A percentile compares a stretch with the other conserved stretches of the same genome.
These are phyloP conservation scores for Plebejus melissa DNA, from an alignment of 2,888 invertebrate species.

Conservation along the genomic window DNA sequence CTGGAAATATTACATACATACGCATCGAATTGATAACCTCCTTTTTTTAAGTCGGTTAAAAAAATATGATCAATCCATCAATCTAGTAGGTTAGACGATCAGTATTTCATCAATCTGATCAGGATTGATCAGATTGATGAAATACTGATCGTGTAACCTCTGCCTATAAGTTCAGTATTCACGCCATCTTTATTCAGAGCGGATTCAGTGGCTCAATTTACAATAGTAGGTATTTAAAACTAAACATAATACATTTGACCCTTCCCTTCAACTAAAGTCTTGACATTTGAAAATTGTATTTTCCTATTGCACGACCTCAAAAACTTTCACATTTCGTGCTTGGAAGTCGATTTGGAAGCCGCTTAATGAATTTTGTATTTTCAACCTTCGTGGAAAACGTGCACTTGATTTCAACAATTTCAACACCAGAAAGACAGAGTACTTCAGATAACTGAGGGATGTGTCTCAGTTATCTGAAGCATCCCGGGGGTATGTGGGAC, in stretches of 20 bases:
- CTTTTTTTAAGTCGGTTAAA: too few species aligned
- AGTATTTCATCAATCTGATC: too few species aligned
- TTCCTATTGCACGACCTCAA: slow-evolving; percentile 35
- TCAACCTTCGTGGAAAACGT: not conserved
- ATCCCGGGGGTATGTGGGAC: too few species aligned
- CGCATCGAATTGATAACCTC: too few species aligned
- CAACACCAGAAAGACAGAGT: not conserved
- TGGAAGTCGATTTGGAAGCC: slow-evolving; percentile 22
- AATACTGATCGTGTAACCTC: too few species aligned
- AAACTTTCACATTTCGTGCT: slow-evolving; percentile 38
- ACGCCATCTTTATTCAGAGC: not conserved
- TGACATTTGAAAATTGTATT: slow-evolving; percentile 36
- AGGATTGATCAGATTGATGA: too few species aligned
- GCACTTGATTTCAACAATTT: not conserved
- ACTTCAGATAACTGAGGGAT: too few species aligned
- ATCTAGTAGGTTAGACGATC: too few species aligned
- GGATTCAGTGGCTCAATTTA: not conserved
- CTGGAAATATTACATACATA: too few species aligned
- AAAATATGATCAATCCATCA: too few species aligned
- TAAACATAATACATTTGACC: slow-evolving; percentile 23
- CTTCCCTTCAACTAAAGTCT: slow-evolving; percentile 30
- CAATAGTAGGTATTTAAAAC: not conserved
- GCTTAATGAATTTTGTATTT: slow-evolving; percentile 18
- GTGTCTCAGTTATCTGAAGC: too few species aligned
- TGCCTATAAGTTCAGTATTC: too few species aligned